Conservation (phyloP, 2,888 invertebrate species). For the Trypoxylon attenuatum region DNA sequence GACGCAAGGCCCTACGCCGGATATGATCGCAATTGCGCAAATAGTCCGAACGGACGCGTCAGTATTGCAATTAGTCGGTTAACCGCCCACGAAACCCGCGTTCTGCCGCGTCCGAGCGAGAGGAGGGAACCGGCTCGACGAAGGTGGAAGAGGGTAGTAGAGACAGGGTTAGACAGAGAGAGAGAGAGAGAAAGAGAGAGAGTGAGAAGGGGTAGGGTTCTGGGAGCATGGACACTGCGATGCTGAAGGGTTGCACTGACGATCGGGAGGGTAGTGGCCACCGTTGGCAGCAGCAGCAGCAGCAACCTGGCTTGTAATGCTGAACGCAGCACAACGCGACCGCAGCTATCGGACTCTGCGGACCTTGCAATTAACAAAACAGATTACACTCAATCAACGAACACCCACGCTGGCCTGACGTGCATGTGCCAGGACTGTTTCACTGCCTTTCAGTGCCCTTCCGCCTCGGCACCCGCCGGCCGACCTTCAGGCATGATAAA, state of each 20-base stretch:
- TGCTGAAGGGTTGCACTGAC: slow-evolving; percentile 30
- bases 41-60: slow-evolving; percentile 65
- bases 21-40: slow-evolving; percentile 67
- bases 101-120: slow-evolving; percentile 13
- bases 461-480: not conserved
- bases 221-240: not conserved
- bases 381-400: slow-evolving; percentile 71
- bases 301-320: slow-evolving; percentile 53
- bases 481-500: slow-evolving; percentile 8
- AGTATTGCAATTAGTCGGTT: slow-evolving; percentile 72
- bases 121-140: not conserved
- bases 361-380: slow-evolving; percentile 73
- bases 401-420: slow-evolving; percentile 50
- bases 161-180: no score
- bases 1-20: slow-evolving; percentile 47
- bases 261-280: slow-evolving; percentile 7
- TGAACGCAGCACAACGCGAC: slow-evolving; percentile 64
- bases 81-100: slow-evolving; percentile 56
- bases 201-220: no score
- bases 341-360: slow-evolving; percentile 68
- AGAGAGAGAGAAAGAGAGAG: no score
- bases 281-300: no score
- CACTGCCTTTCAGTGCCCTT: slow-evolving; percentile 31
- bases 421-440: slow-evolving; percentile 26
- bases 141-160: slow-evolving; percentile 30